Conservation (phyloP, 1,140 invertebrate species). For the Adelges cooleyi region DNA sequence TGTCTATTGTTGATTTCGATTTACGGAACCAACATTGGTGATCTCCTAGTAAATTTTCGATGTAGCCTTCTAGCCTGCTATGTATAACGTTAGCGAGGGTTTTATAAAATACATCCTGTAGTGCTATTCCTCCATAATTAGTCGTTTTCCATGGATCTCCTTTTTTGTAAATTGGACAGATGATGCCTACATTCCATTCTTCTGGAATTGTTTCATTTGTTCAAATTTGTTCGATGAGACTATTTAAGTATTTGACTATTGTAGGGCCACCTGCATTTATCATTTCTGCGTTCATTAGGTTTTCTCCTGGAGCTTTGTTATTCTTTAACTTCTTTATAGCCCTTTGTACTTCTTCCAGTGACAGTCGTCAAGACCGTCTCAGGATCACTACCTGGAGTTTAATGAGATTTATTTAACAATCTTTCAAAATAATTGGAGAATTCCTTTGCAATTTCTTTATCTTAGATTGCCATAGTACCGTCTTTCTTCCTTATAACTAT, state of each 20-base stretch:
- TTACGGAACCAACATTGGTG: not conserved
- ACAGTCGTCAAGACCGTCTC: not conserved
- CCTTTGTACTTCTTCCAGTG: not conserved
- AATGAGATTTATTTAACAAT: not conserved
- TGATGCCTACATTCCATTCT: not conserved
- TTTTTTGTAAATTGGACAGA: not conserved
- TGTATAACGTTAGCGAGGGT: not conserved
- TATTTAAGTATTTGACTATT: not conserved
- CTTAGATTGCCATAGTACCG: not conserved
- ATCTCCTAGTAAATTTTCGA: not conserved
- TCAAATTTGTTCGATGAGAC: not conserved
- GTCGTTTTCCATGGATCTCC: not conserved
- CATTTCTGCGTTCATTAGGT: not conserved
- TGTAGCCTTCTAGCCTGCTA: not conserved
- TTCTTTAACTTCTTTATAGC: not conserved
- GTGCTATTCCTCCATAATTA: not conserved
- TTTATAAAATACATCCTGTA: not conserved
- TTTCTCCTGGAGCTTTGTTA: not conserved
- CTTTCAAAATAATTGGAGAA: not conserved
- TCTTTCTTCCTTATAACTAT: not conserved
- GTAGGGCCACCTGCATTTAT: not conserved
- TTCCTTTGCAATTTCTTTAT: not conserved
- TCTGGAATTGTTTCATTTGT: not conserved
- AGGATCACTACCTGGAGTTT: not conserved
- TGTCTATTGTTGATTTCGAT: slow-evolving; percentile 27